Conservation (phyloP, 2,113 vertebrate species). For the Paradisaea rubra region DNA sequence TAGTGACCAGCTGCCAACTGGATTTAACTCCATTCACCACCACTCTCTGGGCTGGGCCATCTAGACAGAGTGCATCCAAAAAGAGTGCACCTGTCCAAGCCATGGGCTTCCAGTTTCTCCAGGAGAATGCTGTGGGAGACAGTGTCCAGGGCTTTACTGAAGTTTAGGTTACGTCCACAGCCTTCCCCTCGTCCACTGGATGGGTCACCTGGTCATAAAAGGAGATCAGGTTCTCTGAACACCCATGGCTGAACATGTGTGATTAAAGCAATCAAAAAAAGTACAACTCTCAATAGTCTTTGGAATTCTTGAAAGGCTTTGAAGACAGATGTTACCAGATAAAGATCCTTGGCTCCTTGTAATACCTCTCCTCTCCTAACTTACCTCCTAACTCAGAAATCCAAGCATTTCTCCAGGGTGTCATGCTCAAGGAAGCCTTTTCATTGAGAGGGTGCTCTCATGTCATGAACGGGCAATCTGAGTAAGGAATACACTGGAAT, state of each 20-base stretch:
- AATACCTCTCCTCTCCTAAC: not conserved
- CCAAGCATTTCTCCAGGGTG: not conserved
- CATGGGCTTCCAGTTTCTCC: not conserved
- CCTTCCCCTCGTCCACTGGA: not conserved
- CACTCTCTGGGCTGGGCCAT: not conserved
- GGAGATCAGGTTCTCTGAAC: not conserved
- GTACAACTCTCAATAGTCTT: not conserved
- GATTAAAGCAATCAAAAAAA: not conserved
- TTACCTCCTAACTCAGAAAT: not conserved
- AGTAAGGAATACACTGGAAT: not conserved
- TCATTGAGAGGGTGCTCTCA: accelerated
- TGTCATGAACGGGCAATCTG: not conserved
- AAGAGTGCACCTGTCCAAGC: not conserved
- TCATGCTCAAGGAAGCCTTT: not conserved
- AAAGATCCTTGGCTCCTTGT: not conserved
- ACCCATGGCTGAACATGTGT: not conserved
- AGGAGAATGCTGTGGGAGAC: not conserved
- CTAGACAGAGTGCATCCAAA: not conserved
- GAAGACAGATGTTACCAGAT: not conserved
- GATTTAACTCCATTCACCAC: not conserved
- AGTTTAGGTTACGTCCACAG: not conserved
- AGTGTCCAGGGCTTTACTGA: not conserved
- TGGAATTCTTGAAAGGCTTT: not conserved
- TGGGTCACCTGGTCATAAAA: not conserved
- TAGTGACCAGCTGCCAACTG: not conserved